Base-by-base conservation (phyloP, 1,140 invertebrate genomes). In the Aphelenchoides besseyi region DNA sequence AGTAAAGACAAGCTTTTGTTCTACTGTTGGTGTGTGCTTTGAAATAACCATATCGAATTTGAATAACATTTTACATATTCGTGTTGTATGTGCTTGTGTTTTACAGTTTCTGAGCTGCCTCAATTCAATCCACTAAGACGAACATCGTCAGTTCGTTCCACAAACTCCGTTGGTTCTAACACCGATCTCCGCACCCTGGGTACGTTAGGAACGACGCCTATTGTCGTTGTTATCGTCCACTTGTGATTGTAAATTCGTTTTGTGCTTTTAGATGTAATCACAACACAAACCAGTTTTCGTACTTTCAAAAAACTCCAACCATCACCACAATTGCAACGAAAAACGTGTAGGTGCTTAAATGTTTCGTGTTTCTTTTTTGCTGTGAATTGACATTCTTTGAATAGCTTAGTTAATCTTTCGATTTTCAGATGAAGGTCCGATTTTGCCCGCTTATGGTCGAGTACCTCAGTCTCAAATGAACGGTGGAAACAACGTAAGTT, bases 371-470 rank as follows among this genome's bases (percentile, higher is more conserved):
- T 18, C 16, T 33, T 35, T 61, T 61, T 73, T 54, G 26, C n/a
- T n/a, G n/a, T n/a, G n/a, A n/a, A n/a, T 41, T 72, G 41, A 59
- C 37, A 33, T 33, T 36, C 35, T 18, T 30, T 68, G 1, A 18
- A 59, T 32, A 32, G 1, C 16, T 33, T 30, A 29, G 35, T 5
- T 23, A 5, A 63, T 36, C n/a, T 63, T 54, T 62, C 28, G 54
- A 35, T 35, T 74, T 76, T 54, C 64, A 76, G 74, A 74, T 69
- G 73, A 75, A 23, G 70, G 54, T 8, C 74, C 74, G 23, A 54
- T 75, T 16, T 26, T 76, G 0, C 71, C 74, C 28, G 71, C 74
- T 0, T 64, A 59, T 35, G 62, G 61, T 16, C 55, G 55, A 28
- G 55, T 23, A n/a, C 16, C 23, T 16, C 12, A 59, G 1, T 59